Evolutionary conservation across 2,888 invertebrate genomes (phyloP), one percentile per base, ranked within the genome.

Genomic region (Sesamia inferens): DNA sequence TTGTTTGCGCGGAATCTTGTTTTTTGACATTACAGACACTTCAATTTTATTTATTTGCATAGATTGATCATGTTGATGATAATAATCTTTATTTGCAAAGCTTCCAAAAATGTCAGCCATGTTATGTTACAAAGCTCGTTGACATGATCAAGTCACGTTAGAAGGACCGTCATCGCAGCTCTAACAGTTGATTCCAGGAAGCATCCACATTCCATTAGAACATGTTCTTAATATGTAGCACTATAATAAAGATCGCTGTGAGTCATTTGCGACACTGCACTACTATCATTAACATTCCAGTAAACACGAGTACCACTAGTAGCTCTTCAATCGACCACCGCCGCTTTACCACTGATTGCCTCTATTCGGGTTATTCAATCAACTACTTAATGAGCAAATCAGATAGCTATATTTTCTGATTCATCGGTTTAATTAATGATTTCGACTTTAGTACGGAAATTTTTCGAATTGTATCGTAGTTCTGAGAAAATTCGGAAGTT

Each of bases 161-260:
- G 75, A 71, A 78, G 80, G 81, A 78, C 64, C 74, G 59, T 54
- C 83, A 83, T 84, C 84, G 76, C 83, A 86, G 87, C 90, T 89
- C 85, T 88, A 90, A 88, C 89, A 90, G 89, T 90, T 90, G 90
- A 91, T 92, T 93, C 92, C 91, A 88, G 91, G 93, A 92, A 92
- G 89, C 92, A 92, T 95, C 94, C 94, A 94, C 95, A 95, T 95
- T 95, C 95, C 94, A 88, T 85, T 79, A 89, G 90, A 94, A 93
- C 94, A 92, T 93, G 93, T 94, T 94, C 93, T 92, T 91, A 92
- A 92, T 93, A 90, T 90, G 90, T 89, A 88, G 85, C 87, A 88
- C 74, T 88, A 82, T 82, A 82, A 85, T 88, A 89, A 89, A 88
- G 87, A 89, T 90, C 89, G 85, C 71, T 86, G 88, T 94, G 93